A percentile compares a stretch with the other conserved stretches of the same genome.
Evolutionary conservation across 2,888 invertebrate species (phyloP).

Genomic region (Gisinianus flammeolus): DNA sequence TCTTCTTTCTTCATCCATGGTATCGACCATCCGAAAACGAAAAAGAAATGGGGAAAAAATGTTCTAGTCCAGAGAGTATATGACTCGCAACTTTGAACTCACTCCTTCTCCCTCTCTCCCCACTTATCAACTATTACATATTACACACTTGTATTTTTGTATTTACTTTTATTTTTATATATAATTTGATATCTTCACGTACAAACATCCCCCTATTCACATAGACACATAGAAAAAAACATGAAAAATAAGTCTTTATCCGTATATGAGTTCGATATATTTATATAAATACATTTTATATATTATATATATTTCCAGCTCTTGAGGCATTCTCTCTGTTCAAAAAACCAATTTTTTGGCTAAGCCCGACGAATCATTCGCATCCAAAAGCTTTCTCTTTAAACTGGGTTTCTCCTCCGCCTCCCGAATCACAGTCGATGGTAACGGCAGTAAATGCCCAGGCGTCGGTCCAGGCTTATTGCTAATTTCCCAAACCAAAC

Average conservation of each 20-base stretch:
- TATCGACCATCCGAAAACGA: not conserved
- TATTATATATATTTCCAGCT: not conserved
- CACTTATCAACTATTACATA: no score
- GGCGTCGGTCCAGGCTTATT: conserved; percentile 88
- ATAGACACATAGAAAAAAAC: no score
- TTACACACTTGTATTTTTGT: no score
- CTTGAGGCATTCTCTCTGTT: not conserved
- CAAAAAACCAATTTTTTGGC: conserved; percentile 54
- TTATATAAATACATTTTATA: no score
- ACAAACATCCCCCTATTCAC: no score
- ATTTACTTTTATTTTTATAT: no score
- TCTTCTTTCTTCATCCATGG: no score
- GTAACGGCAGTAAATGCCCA: conserved; percentile 82
- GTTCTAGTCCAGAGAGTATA: not conserved
- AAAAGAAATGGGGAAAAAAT: not conserved
- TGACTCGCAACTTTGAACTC: not conserved
- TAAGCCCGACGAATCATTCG: conserved; percentile 65
- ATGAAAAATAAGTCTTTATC: no score
- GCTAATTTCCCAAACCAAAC: conserved; percentile 61
- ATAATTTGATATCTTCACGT: no score
- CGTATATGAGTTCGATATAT: no score
- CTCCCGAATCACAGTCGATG: conserved; percentile 68
- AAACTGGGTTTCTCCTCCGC: conserved; percentile 73
- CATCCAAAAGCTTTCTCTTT: conserved; percentile 77
- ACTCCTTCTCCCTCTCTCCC: not conserved